phyloP scores from a whole-genome alignment of 1,140 invertebrate genomes.

The Bombus huntii region DNA sequence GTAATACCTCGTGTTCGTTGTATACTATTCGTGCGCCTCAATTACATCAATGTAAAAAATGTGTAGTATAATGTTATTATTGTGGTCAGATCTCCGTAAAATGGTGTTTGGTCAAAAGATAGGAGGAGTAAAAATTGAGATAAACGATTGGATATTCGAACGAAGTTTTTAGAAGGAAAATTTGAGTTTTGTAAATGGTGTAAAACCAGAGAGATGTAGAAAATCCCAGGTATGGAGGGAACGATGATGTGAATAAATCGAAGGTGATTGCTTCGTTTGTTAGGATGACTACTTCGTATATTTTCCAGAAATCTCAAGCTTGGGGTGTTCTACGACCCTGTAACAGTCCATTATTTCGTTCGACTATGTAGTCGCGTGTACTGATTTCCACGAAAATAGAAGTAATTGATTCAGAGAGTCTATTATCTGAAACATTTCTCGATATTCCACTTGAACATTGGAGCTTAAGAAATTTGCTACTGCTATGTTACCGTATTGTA shows the following conservation, averaged over 20 bases:
- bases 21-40: too few relatives aligned
- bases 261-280: not conserved
- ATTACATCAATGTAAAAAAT: too few relatives aligned
- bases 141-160: not conserved
- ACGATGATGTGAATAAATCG: not conserved
- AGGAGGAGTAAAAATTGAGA: not conserved
- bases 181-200: not conserved
- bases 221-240: not conserved
- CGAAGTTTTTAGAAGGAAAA: not conserved
- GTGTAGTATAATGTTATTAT: too few relatives aligned
- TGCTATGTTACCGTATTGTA: not conserved
- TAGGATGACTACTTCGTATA: not conserved
- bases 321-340: not conserved
- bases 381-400: not conserved
- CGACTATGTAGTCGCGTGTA: not conserved
- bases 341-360: not conserved
- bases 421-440: not conserved
- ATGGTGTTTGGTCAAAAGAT: not conserved
- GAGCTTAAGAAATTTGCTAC: not conserved
- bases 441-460: not conserved
- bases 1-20: too few relatives aligned
- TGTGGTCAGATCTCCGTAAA: not conserved
- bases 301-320: not conserved
- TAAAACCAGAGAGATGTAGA: not conserved
- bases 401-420: conserved; percentile 2